phyloP scores from a whole-genome alignment of 2,113 vertebrate genomes.

The Chloropsis cyanopogon region DNA sequence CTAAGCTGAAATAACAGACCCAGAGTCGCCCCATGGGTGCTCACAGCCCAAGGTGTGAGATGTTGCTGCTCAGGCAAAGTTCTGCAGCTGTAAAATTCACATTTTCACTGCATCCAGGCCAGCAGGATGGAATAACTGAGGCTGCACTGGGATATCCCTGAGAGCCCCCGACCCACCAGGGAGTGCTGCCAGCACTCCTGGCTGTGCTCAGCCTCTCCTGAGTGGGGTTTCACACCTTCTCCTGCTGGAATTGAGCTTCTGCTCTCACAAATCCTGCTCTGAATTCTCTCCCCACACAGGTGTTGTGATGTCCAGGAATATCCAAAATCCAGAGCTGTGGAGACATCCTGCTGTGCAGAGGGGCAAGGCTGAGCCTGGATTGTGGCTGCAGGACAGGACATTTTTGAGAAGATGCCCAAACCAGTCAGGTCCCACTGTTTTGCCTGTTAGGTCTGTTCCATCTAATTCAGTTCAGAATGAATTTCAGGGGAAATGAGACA shows the following conservation, averaged over 20 bases:
- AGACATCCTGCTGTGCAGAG: neutral
- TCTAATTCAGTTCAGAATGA: neutral
- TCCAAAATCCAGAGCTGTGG: neutral
- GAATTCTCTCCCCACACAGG: neutral
- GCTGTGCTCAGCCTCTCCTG: neutral
- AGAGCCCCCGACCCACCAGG: too few relatives aligned
- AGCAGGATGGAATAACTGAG: neutral
- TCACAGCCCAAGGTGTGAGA: neutral
- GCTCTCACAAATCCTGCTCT: neutral
- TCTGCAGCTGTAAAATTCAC: neutral
- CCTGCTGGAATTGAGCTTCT: neutral
- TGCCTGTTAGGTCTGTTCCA: neutral
- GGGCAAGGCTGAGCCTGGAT: neutral
- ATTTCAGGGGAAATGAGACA: neutral
- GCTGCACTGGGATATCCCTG: too few relatives aligned
- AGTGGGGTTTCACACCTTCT: neutral
- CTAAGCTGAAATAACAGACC: neutral
- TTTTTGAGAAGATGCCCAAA: neutral
- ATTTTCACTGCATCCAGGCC: neutral
- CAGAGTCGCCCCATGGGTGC: neutral
- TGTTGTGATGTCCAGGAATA: neutral
- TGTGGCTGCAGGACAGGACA: neutral
- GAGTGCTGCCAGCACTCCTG: neutral
- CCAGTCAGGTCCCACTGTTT: neutral
- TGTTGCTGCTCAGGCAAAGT: neutral